These are phyloP conservation scores for Lithobates sylvaticus DNA, from an alignment of 2,797 vertebrate species.

Conservation along the genomic window DNA sequence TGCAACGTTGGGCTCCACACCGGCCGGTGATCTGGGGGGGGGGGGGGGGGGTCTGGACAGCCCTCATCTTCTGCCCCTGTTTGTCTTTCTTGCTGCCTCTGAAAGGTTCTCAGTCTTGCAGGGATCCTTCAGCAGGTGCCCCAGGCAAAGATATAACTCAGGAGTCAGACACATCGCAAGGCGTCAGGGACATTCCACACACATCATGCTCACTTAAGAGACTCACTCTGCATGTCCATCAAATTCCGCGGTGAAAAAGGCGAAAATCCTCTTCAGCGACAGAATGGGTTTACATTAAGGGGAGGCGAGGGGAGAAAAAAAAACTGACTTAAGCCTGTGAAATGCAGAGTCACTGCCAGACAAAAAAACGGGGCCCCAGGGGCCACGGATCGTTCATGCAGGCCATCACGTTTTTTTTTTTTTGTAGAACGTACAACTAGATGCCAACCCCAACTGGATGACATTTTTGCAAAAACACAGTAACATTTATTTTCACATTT, in stretches of 20 bases:
- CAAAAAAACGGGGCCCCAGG: no score
- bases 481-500: no score
- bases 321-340: neutral
- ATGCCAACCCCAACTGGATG: no score
- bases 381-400: no score
- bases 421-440: no score
- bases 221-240: slow-evolving; percentile 50
- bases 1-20: no score
- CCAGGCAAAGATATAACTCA: slow-evolving; percentile 53
- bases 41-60: no score
- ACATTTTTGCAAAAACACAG: no score
- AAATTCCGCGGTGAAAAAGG: slow-evolving; percentile 15
- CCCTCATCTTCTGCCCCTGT: neutral
- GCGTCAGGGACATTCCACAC: slow-evolving; percentile 56
- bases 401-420: no score
- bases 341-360: neutral
- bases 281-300: neutral
- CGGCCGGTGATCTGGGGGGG: no score
- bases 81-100: neutral
- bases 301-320: neutral
- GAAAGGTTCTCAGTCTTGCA: slow-evolving; percentile 38
- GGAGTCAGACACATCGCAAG: slow-evolving; percentile 51
- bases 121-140: slow-evolving; percentile 51
- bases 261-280: slow-evolving; percentile 4
- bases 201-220: slow-evolving; percentile 48